Conservation (phyloP, 2,888 invertebrate genomes). For the Macroteleia sp. region DNA sequence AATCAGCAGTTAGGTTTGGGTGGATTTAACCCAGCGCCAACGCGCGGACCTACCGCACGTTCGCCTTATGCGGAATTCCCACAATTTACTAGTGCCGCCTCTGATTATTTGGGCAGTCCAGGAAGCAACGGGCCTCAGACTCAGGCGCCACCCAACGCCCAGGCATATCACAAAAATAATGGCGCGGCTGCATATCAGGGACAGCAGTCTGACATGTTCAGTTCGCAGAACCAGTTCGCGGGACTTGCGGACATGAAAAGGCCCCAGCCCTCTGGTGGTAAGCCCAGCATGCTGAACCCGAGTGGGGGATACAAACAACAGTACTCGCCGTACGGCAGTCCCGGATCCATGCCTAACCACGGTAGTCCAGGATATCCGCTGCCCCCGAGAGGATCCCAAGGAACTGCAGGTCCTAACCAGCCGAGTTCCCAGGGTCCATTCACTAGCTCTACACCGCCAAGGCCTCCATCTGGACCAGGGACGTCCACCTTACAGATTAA, state of each 20-base stretch:
- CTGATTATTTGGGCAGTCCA: too few relatives aligned
- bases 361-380: constrained; percentile 85
- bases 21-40: too few relatives aligned
- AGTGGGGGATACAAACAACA: constrained; percentile 85
- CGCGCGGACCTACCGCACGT: too few relatives aligned
- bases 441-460: constrained; percentile 84
- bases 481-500: constrained; percentile 91
- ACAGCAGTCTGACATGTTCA: constrained; percentile 76
- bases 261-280: constrained; percentile 81
- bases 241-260: constrained; percentile 83
- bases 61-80: too few relatives aligned
- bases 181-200: constrained; percentile 63
- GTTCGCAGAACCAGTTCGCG: constrained; percentile 76
- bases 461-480: constrained; percentile 85
- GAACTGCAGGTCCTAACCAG: constrained; percentile 80
- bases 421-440: constrained; percentile 83
- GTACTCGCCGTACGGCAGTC: constrained; percentile 89
- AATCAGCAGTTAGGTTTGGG: too few relatives aligned
- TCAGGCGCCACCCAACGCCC: constrained; percentile 71
- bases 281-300: constrained; percentile 80
- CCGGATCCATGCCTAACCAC: constrained; percentile 86
- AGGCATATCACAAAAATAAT: constrained; percentile 81
- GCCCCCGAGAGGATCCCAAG: constrained; percentile 81
- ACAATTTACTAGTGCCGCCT: too few relatives aligned
- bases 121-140: constrained; percentile 73